These are phyloP conservation scores for Ceratina calcarata DNA, from an alignment of 1,140 invertebrate genomes.

Conservation along the genomic window DNA sequence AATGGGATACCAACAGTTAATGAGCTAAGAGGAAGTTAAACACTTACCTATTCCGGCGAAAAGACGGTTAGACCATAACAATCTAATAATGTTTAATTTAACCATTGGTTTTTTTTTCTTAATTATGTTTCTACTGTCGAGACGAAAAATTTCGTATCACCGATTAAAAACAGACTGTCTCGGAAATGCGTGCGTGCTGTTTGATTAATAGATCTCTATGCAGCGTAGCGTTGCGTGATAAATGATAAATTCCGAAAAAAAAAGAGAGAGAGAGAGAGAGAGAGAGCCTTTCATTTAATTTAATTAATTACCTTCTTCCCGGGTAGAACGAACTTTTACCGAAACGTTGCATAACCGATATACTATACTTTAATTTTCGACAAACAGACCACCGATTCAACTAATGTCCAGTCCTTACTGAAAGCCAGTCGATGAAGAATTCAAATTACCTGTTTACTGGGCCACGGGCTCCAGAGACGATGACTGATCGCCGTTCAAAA, in stretches of 20 bases:
- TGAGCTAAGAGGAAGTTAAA: constrained; percentile 17
- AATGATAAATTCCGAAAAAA: constrained; percentile 18
- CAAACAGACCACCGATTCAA: neutral
- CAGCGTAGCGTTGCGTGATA: constrained; percentile 1
- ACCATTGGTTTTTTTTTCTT: neutral
- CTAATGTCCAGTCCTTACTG: neutral
- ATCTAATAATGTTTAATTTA: neutral
- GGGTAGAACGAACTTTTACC: neutral
- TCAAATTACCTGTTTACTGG: neutral
- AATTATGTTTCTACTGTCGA: too few species aligned
- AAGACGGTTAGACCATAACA: neutral
- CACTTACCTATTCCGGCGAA: neutral
- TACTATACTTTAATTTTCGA: neutral
- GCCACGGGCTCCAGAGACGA: neutral
- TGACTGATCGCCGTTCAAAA: constrained; percentile 1
- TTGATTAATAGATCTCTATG: constrained; percentile 24
- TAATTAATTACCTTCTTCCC: constrained; percentile 15
- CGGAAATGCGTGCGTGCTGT: neutral
- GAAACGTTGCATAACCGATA: neutral
- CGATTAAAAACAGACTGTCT: constrained; percentile 5
- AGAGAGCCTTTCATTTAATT: constrained; percentile 21
- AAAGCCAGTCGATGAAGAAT: neutral
- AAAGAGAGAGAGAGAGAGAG: neutral
- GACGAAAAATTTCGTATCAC: neutral
- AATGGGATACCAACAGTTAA: neutral